phyloP scores from a whole-genome alignment of 2,113 vertebrate species.

The Steatornis caripensis region DNA sequence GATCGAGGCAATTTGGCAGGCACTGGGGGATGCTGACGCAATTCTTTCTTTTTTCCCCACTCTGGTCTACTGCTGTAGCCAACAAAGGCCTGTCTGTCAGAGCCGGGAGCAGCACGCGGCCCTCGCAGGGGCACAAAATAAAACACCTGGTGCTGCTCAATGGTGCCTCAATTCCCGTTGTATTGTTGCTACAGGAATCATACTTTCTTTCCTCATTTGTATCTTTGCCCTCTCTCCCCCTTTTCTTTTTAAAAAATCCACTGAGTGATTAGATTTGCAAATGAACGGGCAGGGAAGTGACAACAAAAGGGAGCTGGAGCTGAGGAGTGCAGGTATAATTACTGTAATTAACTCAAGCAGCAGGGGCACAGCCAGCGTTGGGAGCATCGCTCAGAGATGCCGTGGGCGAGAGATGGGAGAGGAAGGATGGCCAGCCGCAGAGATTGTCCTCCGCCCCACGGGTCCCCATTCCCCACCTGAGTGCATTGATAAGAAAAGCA shows the following conservation, averaged over 20 bases:
- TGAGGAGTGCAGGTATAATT: constrained; percentile 77
- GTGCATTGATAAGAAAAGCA: accelerated
- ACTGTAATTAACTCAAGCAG: constrained; percentile 81
- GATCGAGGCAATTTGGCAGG: neutral
- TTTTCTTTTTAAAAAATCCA: constrained; percentile 49
- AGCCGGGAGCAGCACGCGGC: neutral
- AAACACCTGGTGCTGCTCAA: neutral
- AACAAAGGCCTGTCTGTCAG: neutral
- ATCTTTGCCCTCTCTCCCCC: constrained; percentile 55
- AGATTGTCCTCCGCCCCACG: neutral
- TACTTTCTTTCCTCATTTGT: constrained; percentile 10
- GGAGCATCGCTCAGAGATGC: constrained; percentile 27
- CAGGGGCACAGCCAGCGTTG: constrained; percentile 56
- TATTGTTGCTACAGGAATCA: neutral
- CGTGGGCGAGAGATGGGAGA: neutral
- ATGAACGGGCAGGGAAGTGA: constrained; percentile 76
- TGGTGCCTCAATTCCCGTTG: neutral
- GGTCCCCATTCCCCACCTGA: neutral
- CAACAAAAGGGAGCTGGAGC: constrained; percentile 74
- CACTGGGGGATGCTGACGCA: neutral
- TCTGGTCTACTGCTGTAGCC: neutral
- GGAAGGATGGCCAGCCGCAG: neutral
- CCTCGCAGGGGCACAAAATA: neutral
- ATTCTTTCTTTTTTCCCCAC: neutral
- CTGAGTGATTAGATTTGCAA: constrained; percentile 77